These are phyloP conservation scores for Morinoia aosen DNA, from an alignment of 2,888 invertebrate genomes.

Conservation along the genomic window DNA sequence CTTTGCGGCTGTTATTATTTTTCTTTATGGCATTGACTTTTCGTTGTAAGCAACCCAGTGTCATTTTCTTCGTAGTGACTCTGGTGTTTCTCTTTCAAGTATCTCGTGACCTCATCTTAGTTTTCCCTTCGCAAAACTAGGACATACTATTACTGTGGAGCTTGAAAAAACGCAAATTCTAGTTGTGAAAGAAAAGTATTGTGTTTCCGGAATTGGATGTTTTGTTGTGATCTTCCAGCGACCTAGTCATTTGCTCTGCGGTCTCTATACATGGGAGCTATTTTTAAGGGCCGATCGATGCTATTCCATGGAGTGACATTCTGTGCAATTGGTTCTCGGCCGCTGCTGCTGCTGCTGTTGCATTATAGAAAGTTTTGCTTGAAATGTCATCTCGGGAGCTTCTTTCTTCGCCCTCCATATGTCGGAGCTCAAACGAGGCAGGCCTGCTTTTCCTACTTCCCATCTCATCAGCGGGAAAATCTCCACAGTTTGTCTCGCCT, in stretches of 20 bases:
- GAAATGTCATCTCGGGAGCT: background rate
- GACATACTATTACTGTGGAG: background rate
- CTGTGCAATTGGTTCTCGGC: slow-evolving; percentile 7
- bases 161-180: background rate
- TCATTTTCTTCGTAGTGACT: background rate
- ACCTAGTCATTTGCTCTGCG: background rate
- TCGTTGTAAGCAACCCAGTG: background rate
- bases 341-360: background rate
- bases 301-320: slow-evolving; percentile 1
- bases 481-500: background rate
- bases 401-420: background rate
- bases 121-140: background rate
- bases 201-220: background rate
- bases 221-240: background rate
- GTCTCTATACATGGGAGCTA: background rate
- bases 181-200: background rate
- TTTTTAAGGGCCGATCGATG: background rate
- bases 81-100: background rate
- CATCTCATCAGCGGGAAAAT: background rate
- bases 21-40: background rate
- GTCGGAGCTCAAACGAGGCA: background rate
- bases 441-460: background rate
- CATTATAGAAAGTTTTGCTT: background rate
- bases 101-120: too few species aligned
- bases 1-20: background rate